Base-by-base conservation (phyloP, 2,888 invertebrate species). In the Thymelicus sylvestris region DNA sequence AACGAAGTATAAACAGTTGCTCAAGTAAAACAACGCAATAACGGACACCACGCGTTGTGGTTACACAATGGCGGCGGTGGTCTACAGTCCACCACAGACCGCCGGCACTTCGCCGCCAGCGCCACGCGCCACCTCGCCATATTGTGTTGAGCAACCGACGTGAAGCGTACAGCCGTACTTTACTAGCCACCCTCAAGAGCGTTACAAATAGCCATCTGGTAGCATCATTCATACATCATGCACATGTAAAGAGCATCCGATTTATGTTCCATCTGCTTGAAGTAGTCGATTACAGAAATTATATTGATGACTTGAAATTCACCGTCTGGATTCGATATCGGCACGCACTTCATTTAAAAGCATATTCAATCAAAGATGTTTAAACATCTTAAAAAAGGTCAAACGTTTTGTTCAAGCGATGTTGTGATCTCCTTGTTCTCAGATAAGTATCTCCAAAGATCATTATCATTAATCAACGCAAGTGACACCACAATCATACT, bases 1-100 rank as follows among this genome's bases (percentile, higher is more conserved):
- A 52, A 52, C 50, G 50, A 12, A 52, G 50, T 52, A 55, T 55
- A 55, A 55, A 55, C 55, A 24, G 55, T 55, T 55, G 55, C 55
- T 24, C 24, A 55, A 55, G 24, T 24, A 7, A 12, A 55, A 55
- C 55, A 24, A 10, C 24, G 55, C 55, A 55, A 55, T 55, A 55
- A 55, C 55, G 55, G 55, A 55, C 55, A 55, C 55, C 24, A 12
- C 55, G 55, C 55, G 24, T 24, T 24, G 55, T 24, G 55, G 55
- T 55, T 55, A 5, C 55, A 24, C 55, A 55, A 55, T 7, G 55
- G 10, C 55, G 55, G 13, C 52, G 15, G 19, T 2, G 2, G 41
- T 12, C 55, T 13, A 48, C 48, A 48, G 48, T 13, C 48, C n/a
- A 48, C 48, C 52, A 19, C 52, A 44, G 44, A 44, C 52, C 8